Percentiles rank a stretch among this genome's conserved stretches.
phyloP scores from a whole-genome alignment of 2,797 vertebrate species.

The Ptychadena robeensis region DNA sequence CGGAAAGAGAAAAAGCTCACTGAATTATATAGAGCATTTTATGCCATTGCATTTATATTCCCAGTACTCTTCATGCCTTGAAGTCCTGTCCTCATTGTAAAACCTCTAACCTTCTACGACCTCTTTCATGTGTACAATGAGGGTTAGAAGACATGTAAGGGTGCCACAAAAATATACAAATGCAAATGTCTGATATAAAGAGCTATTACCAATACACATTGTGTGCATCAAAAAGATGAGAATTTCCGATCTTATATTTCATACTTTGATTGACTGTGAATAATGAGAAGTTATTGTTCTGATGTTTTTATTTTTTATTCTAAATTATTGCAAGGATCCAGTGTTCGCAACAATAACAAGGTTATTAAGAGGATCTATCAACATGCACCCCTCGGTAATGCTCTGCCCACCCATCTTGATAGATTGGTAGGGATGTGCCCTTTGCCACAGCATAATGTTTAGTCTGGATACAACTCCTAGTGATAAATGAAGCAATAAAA shows the following conservation, averaged over 20 bases:
- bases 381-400: no score
- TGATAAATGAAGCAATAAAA: no score
- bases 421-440: no score
- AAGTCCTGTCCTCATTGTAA: background rate
- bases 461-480: no score
- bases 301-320: no score
- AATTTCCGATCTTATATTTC: background rate
- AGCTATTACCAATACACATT: background rate
- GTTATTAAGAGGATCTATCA: no score
- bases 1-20: conserved; percentile 39
- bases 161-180: background rate
- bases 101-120: background rate
- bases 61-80: conserved; percentile 18
- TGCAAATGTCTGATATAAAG: background rate
- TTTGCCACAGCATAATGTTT: no score
- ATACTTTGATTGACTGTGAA: background rate
- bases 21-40: conserved; percentile 39
- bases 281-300: background rate
- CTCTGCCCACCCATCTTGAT: no score
- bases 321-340: no score
- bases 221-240: background rate
- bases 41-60: conserved; percentile 9
- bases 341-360: no score
- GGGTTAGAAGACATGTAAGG: background rate
- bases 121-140: background rate